Conservation (phyloP, 2,888 invertebrate species). For the Oxycera nigricornis region DNA sequence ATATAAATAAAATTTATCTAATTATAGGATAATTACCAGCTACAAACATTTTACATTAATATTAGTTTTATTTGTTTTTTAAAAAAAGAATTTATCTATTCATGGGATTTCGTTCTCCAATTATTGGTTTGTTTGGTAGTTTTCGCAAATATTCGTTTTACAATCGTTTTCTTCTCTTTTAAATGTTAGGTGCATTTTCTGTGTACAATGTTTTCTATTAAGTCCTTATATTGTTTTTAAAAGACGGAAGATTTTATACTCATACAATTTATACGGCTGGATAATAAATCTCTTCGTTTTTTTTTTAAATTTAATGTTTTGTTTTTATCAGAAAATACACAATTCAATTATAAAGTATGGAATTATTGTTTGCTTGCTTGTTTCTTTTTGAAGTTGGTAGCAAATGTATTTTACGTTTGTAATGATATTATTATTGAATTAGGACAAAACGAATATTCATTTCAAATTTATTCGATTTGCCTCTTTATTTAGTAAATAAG, state of each 20-base stretch:
- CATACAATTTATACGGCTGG: neutral
- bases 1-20: slow-evolving; percentile 38
- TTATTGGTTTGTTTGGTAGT: neutral
- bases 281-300: neutral
- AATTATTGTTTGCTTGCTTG: too few species aligned
- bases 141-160: neutral
- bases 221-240: neutral
- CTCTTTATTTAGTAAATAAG: too few species aligned
- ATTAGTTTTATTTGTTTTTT: too few species aligned
- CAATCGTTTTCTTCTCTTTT: neutral
- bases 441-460: too few species aligned
- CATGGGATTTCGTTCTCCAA: neutral
- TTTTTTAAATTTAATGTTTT: neutral
- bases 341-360: too few species aligned
- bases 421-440: too few species aligned
- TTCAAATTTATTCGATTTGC: too few species aligned
- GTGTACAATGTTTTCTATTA: neutral
- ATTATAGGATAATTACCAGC: slow-evolving; percentile 30
- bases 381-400: too few species aligned
- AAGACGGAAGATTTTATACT: slow-evolving; percentile 34
- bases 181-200: neutral
- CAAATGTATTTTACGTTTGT: too few species aligned
- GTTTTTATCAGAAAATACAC: too few species aligned
- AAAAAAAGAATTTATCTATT: slow-evolving; percentile 39
- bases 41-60: slow-evolving; percentile 17